These are phyloP conservation scores for Caenorhabditis plicata DNA, from an alignment of 2,888 invertebrate species.

Conservation along the genomic window DNA sequence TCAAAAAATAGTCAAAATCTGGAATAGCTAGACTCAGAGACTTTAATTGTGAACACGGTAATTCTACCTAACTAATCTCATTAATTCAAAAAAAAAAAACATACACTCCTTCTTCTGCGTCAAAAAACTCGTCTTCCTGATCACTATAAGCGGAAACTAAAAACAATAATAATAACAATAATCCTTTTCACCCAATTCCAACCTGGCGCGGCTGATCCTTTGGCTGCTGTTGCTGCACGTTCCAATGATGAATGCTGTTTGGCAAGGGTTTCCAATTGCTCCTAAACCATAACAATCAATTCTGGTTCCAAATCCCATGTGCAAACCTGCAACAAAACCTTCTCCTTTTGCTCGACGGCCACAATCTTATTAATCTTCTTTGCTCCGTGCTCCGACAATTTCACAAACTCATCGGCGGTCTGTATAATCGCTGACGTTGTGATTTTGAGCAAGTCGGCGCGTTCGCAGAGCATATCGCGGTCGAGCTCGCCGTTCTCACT, in stretches of 20 bases:
- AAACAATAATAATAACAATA: too few relatives aligned
- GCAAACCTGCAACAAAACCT: constrained; percentile 27
- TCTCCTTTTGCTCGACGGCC: constrained; percentile 39
- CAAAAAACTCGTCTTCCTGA: constrained; percentile 73
- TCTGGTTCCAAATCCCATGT: constrained; percentile 12
- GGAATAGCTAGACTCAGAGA: too few relatives aligned
- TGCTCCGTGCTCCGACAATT: constrained; percentile 84
- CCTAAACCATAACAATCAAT: constrained; percentile 71
- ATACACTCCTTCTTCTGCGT: constrained; percentile 70
- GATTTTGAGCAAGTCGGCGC: constrained; percentile 83
- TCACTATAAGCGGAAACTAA: constrained; percentile 52
- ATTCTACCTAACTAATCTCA: too few relatives aligned
- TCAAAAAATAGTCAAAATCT: too few relatives aligned
- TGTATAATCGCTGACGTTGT: constrained; percentile 79
- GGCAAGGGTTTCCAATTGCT: constrained; percentile 95
- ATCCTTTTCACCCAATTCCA: neutral
- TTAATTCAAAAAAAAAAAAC: constrained; percentile 1
- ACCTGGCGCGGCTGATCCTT: too few relatives aligned
- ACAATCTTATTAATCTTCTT: constrained; percentile 81
- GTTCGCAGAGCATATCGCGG: constrained; percentile 84
- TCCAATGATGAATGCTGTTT: constrained; percentile 93
- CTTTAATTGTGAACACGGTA: too few relatives aligned
- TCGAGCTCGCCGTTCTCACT: constrained; percentile 67
- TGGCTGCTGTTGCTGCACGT: constrained; percentile 72
- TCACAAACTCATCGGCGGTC: constrained; percentile 89